Conservation (phyloP, 2,888 invertebrate species). For the Lasioglossum calceatum region DNA sequence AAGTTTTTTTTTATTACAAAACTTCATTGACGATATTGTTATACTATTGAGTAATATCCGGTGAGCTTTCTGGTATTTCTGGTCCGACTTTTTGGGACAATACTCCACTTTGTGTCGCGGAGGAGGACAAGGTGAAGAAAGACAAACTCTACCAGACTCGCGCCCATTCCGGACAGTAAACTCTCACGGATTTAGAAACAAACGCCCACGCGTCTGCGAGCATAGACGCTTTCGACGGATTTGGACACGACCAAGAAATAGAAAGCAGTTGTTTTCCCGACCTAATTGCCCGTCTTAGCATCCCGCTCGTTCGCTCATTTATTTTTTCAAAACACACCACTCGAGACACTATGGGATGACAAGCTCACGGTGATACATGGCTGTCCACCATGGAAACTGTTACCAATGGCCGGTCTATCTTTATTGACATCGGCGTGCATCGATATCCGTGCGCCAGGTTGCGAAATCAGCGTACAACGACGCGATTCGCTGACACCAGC, state of each 20-base stretch:
- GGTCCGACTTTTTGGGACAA: no score
- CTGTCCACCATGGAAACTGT: not conserved
- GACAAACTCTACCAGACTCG: conserved; percentile 16
- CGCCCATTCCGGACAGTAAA: conserved; percentile 23
- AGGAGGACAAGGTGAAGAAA: conserved; percentile 34
- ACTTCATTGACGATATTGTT: no score
- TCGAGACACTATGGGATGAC: not conserved
- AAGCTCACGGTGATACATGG: not conserved
- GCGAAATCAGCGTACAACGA: not conserved
- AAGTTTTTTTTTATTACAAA: no score
- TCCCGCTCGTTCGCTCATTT: conserved; percentile 52
- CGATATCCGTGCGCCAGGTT: not conserved
- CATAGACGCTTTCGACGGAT: conserved; percentile 42
- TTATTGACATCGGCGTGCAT: conserved; percentile 14
- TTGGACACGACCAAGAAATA: conserved; percentile 58
- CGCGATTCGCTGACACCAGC: not conserved
- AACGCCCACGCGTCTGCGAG: conserved; percentile 32
- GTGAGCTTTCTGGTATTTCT: no score
- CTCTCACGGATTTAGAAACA: conserved; percentile 16
- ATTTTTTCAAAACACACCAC: conserved; percentile 45
- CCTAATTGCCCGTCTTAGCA: conserved; percentile 70
- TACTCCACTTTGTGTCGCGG: conserved; percentile 3
- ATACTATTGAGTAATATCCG: no score
- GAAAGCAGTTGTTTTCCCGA: conserved; percentile 71
- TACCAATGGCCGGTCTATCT: not conserved